Percentiles rank a stretch among this genome's conserved stretches.
Evolutionary conservation across 2,113 vertebrate species (phyloP).

Genomic region (Microcebus griseorufus): DNA sequence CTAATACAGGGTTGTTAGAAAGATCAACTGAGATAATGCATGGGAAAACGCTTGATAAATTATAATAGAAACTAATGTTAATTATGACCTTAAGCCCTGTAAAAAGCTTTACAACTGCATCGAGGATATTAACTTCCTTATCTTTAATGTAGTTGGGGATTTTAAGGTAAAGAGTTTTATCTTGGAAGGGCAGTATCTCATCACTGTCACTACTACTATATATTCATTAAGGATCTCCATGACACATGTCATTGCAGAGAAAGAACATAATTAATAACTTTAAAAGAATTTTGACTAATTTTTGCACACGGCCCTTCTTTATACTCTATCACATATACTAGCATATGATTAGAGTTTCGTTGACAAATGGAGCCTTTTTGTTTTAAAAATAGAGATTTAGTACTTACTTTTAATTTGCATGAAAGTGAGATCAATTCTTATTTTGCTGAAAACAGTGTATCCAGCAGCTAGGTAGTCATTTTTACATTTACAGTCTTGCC

Average conservation of each 20-base stretch:
- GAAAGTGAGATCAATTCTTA: constrained; percentile 92
- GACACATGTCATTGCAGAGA: background rate
- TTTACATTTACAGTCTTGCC: constrained; percentile 91
- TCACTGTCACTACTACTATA: background rate
- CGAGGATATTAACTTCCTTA: background rate
- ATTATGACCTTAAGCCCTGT: background rate
- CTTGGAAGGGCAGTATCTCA: background rate
- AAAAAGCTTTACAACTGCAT: background rate
- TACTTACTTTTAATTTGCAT: constrained; percentile 95
- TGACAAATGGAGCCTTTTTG: background rate
- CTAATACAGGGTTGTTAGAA: background rate
- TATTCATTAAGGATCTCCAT: background rate
- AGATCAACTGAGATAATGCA: background rate
- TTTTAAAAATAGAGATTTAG: background rate
- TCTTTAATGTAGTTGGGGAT: background rate
- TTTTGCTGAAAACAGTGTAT: constrained; percentile 93
- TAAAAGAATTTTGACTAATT: background rate
- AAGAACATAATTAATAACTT: background rate
- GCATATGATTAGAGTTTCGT: background rate
- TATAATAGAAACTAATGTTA: background rate
- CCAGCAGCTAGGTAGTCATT: constrained; percentile 94
- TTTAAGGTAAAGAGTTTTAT: background rate
- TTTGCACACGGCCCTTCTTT: background rate
- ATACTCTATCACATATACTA: background rate
- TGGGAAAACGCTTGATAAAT: background rate